These are phyloP conservation scores for Drosophila obscura DNA, from an alignment of 1,140 invertebrate genomes.

Conservation along the genomic window DNA sequence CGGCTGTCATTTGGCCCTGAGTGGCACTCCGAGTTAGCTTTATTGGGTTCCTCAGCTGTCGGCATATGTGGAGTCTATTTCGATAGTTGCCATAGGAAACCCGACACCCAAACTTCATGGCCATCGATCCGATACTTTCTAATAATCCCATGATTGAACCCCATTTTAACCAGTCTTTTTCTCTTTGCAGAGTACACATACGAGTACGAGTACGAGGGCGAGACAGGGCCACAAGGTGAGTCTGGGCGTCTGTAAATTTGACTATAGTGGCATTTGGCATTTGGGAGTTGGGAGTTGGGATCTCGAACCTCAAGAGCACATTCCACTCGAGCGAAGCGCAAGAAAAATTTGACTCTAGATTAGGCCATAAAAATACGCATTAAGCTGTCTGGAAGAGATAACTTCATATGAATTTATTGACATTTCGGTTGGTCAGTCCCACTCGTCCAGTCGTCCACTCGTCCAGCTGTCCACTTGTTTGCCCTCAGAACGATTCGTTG, in stretches of 20 bases:
- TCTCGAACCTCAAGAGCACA: conserved; percentile 27
- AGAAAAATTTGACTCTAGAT: conserved; percentile 76
- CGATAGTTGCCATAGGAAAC: conserved; percentile 59
- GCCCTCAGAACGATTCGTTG: conserved; percentile 37
- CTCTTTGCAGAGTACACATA: conserved; percentile 35
- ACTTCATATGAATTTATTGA: conserved; percentile 82
- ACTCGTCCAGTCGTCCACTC: conserved; percentile 31
- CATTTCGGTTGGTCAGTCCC: conserved; percentile 55
- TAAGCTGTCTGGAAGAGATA: conserved; percentile 81
- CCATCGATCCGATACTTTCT: conserved; percentile 14
- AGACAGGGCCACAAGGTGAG: conserved; percentile 48
- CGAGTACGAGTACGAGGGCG: too few species aligned
- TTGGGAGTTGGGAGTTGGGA: conserved; percentile 20
- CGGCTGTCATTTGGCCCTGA: conserved; percentile 63
- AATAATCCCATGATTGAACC: conserved; percentile 27
- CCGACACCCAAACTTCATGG: background rate
- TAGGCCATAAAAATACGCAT: conserved; percentile 78
- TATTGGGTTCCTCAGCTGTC: conserved; percentile 73
- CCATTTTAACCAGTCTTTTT: conserved; percentile 21
- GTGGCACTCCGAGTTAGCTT: conserved; percentile 67
- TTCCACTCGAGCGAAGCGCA: conserved; percentile 36
- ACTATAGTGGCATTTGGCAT: conserved; percentile 42
- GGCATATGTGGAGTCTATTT: conserved; percentile 64
- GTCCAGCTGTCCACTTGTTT: conserved; percentile 54
- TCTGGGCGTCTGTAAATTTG: conserved; percentile 55